Evolutionary conservation across 2,888 invertebrate genomes (phyloP).

Genomic region (Oscheius sp.): DNA sequence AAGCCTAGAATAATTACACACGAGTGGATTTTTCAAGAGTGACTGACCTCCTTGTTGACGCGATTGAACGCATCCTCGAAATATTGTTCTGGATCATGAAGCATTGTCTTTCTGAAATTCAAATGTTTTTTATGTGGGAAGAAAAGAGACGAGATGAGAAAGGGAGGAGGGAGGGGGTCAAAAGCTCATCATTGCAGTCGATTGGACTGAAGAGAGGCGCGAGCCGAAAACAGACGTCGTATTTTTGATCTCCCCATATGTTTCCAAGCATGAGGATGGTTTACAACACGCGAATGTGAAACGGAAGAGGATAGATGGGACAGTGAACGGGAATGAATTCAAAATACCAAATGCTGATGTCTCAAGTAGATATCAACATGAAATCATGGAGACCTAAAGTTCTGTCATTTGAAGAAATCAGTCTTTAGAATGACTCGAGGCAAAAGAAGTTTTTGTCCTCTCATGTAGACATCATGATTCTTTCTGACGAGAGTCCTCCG

Average conservation of each 20-base stretch:
- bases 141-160: constrained; percentile 1
- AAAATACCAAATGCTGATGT: too few relatives aligned
- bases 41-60: constrained; percentile 26
- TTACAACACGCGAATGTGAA: neutral
- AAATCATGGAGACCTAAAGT: too few relatives aligned
- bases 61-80: constrained; percentile 35
- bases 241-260: neutral
- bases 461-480: too few relatives aligned
- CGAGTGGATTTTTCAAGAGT: neutral
- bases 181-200: too few relatives aligned
- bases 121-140: neutral
- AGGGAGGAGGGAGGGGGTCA: neutral
- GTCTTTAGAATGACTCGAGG: too few relatives aligned
- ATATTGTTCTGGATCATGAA: constrained; percentile 34
- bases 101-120: constrained; percentile 7
- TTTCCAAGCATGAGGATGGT: neutral
- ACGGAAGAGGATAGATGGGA: neutral
- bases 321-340: neutral
- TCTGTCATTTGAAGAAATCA: too few relatives aligned
- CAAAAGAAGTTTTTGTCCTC: too few relatives aligned
- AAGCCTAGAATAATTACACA: constrained; percentile 4
- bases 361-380: too few relatives aligned
- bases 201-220: constrained; percentile 1
- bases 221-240: neutral
- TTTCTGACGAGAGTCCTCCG: too few relatives aligned